A percentile compares a stretch with the other conserved stretches of the same genome.
Evolutionary conservation across 2,113 vertebrate species (phyloP).

Genomic region (Dromaius novaehollandiae): DNA sequence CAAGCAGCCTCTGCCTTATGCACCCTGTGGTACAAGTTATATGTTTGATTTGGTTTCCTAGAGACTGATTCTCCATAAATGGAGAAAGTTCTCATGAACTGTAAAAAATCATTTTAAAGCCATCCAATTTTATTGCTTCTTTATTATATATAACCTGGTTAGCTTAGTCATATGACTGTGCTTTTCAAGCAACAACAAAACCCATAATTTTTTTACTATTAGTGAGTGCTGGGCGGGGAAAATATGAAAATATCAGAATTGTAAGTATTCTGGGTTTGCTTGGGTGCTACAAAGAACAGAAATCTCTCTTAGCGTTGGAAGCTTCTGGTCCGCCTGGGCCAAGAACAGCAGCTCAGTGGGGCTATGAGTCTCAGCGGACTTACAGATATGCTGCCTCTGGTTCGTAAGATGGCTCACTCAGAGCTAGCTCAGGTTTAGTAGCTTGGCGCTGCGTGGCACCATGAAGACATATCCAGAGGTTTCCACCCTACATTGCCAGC

Average conservation of each 20-base stretch:
- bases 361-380: not conserved
- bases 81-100: not conserved
- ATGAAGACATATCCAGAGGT: not conserved
- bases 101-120: not conserved
- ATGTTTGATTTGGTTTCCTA: not conserved
- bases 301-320: not conserved
- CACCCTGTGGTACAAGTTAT: not conserved
- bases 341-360: not conserved
- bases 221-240: not conserved
- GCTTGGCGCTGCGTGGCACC: not conserved
- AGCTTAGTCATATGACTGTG: not conserved
- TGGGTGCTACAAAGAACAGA: not conserved
- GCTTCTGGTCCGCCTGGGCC: not conserved
- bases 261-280: not conserved
- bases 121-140: not conserved
- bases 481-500: not conserved
- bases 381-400: not conserved
- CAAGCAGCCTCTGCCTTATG: not conserved
- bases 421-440: not conserved
- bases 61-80: not conserved
- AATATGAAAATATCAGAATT: not conserved
- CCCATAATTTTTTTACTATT: not conserved
- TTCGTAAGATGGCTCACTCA: not conserved
- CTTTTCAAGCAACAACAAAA: not conserved
- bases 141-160: not conserved